Base-by-base conservation (phyloP, 2,797 vertebrate species). In the Rhynchonycteris naso region DNA sequence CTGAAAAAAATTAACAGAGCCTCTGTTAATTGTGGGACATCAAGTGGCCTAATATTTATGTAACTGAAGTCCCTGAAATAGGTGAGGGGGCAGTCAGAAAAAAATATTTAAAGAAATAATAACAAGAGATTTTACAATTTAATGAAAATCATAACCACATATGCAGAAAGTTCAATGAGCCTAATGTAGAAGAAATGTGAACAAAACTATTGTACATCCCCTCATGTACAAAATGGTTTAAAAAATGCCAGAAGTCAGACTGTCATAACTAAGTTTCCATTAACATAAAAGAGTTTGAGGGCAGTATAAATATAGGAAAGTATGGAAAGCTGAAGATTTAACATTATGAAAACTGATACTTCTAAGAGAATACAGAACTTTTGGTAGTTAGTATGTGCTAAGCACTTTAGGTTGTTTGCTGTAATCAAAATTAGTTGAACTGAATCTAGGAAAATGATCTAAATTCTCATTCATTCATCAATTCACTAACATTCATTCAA, bases 101-200 rank as follows among this genome's bases (percentile, higher is more conserved):
- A 87, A 88, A 88, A 47, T 58, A 84, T 75, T 71, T 85, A 43
- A 76, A 90, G 56, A 76, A 72, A 71, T 47, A 92, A 66, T 80
- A 7, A 47, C 50, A 19, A 92, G 84, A 94, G 35, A 2, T 61
- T 26, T 61, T 3, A 22, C 79, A 88, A 38, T 83, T 52, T 87
- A 84, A 75, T 38, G 3, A 80, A 91, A 86, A 74, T 92, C 24
- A 54, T 26, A 89, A 88, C 5, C 21, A 80, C 4, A 76, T 33
- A 80, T 26, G 7, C 11, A 66, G 86, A 21, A 79, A 43, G 28
- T 84, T 80, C 52, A 88, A 68, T 79, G 4, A 71, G 22, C 30
- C 7, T 7, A 61, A 68, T 12, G 24, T 28, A 71, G 50, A 81
- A 84, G 11, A 91, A 89, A 84, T 22, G 24, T 54, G 43, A 92